phyloP scores from a whole-genome alignment of 2,888 invertebrate species.

The Pterostichus madidus region DNA sequence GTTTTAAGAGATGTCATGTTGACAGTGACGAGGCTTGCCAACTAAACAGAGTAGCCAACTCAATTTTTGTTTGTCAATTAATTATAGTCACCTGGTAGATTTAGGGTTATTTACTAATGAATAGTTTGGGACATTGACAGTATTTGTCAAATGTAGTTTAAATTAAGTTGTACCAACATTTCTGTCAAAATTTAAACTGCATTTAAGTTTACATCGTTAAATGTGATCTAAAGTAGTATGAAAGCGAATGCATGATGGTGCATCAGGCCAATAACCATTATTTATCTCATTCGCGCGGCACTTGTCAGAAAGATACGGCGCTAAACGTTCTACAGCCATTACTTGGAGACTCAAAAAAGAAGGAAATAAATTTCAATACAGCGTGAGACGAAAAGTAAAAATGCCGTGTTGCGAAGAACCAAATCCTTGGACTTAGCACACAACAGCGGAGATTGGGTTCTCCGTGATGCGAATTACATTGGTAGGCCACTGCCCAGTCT shows the following conservation, averaged over 20 bases:
- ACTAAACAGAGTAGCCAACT: too few species aligned
- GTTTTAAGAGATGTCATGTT: too few species aligned
- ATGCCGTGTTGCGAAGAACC: neutral
- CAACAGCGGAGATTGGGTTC: conserved; percentile 88
- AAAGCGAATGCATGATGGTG: conserved; percentile 17
- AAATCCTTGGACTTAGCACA: conserved; percentile 80
- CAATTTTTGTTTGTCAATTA: too few species aligned
- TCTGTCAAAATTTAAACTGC: conserved; percentile 22
- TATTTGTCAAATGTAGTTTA: neutral
- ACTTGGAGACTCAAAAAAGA: conserved; percentile 7
- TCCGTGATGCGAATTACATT: conserved; percentile 88
- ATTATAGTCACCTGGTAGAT: too few species aligned
- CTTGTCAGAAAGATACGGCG: conserved; percentile 46
- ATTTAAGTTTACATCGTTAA: neutral
- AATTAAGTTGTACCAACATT: conserved; percentile 31
- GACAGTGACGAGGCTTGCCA: too few species aligned
- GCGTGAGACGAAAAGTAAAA: conserved; percentile 64
- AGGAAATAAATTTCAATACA: conserved; percentile 72
- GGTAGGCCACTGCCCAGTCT: conserved; percentile 78
- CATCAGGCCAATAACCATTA: conserved; percentile 53
- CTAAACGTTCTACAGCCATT: conserved; percentile 51
- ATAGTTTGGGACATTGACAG: too few species aligned
- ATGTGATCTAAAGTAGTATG: conserved; percentile 18
- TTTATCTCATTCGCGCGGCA: conserved; percentile 53
- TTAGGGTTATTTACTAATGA: too few species aligned